Base-by-base conservation (phyloP, 2,113 vertebrate species). In the Labrus mixtus region DNA sequence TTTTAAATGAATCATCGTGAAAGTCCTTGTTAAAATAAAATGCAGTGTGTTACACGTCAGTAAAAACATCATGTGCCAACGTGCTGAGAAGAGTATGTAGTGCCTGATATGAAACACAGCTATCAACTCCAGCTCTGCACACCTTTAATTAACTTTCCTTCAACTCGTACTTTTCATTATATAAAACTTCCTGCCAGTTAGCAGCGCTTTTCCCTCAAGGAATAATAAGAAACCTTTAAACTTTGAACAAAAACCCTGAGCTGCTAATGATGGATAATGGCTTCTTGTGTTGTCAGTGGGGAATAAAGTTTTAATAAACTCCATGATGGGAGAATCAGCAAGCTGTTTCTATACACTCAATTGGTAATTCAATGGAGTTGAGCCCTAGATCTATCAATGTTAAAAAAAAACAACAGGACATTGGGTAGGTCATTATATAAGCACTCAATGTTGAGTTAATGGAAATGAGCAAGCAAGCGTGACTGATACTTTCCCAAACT, bases 251-350 rank as follows among this genome's bases (percentile, higher is more conserved):
- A 57, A n/a, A 61, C 37, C 46, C 37, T 54, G 61, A 65, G 23
- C 78, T 71, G 65, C 54, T 77, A 78, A 85, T 82, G 69, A 87
- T 76, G 45, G 79, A 85, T 78, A 76, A 75, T 54, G 23, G 23
- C 50, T 78, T 73, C 20, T 68, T 54, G 45, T 62, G 41, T 68
- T 81, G 66, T 84, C 68, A 81, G 50, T 33, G 39, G 39, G 50
- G 78, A 57, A 36, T 20, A 19, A 6, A 45, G 29, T 64, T 87
- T 80, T 16, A 84, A 79, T 25, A 71, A 20, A 56, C 46, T 33
- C 29, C 29, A 33, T 3, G 61, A 57, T 59, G 45, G 8, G 77
- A 39, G 43, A 23, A 54, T 25, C 16, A 51, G 37, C 45, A 57
- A 67, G 37, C 59, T 71, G 45, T 70, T 69, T 78, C n/a, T 29